Conservation (phyloP, 2,113 vertebrate genomes). For the Chionodraco myersi region DNA sequence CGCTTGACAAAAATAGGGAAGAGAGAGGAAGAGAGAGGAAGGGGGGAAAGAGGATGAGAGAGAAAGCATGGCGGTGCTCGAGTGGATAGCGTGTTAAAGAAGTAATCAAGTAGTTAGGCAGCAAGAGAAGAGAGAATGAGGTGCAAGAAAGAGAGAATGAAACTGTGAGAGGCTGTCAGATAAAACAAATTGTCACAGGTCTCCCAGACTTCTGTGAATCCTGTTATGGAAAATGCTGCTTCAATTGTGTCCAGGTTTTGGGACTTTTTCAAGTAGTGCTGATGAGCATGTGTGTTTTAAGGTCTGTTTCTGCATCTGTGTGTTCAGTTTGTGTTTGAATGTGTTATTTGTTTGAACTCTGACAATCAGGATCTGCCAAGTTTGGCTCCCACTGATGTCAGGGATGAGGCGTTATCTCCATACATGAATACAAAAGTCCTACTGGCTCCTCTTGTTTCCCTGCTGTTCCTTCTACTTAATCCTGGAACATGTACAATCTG, state of each 20-base stretch:
- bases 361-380: conserved; percentile 40
- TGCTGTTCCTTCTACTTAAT: not conserved
- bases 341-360: conserved; percentile 19
- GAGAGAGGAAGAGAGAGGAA: conserved; percentile 22
- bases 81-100: conserved; percentile 61
- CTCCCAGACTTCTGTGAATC: conserved; percentile 50
- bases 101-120: conserved; percentile 56
- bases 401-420: conserved; percentile 28
- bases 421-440: conserved; percentile 20
- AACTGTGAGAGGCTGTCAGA: conserved; percentile 36
- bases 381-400: conserved; percentile 40
- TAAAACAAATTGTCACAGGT: conserved; percentile 26
- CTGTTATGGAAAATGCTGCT: conserved; percentile 32
- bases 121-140: conserved; percentile 19
- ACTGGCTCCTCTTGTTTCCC: conserved; percentile 7
- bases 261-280: conserved; percentile 30
- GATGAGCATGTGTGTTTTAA: conserved; percentile 15
- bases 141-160: conserved; percentile 10
- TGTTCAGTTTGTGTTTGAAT: not conserved
- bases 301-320: conserved; percentile 15
- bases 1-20: conserved; percentile 49
- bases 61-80: conserved; percentile 31
- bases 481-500: not conserved
- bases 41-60: conserved; percentile 22
- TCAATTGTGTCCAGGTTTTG: conserved; percentile 37